Base-by-base conservation (phyloP, 2,113 vertebrate genomes). In the Benitochromis conjunctus region DNA sequence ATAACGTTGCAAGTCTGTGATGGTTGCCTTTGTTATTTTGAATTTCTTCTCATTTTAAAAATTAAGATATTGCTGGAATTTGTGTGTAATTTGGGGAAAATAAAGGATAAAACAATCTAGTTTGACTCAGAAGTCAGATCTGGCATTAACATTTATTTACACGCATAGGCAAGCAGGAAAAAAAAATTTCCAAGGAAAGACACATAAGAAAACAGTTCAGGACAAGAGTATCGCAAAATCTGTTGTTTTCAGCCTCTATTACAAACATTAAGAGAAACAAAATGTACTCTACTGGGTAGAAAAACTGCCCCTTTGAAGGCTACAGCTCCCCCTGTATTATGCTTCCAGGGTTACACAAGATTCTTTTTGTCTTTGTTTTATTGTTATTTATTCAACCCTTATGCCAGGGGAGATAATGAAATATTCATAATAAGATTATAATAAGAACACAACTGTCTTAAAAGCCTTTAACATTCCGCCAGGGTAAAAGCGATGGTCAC, bases 381-480 rank as follows among this genome's bases (percentile, higher is more conserved):
- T 76, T 76, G 4, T 0, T 53, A 76, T 76, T 53, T 76, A 53
- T 76, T 76, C 69, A 53, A 76, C 46, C 46, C 6, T 31, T 51
- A 19, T 76, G 10, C 10, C 26, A 76, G 2, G 16, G 24, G 16
- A 76, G 46, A 76, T 12, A 31, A 76, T 31, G 9, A n/a, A 76
- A 76, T n/a, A 76, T 31, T 76, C 18, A 76, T 51, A 51, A 76
- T 46, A 46, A 7, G 66, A 71, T 71, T 46, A 46, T 18, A 46
- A 19, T 19, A 76, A 31, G 71, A 51, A 51, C 16, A 19, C 6
- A 76, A 12, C 6, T 11, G 69, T 12, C 18, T 76, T 29, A 51
- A 51, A 76, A 19, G 0, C 69, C 24, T 51, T 76, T 51, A 76
- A 51, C 16, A 31, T 12, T 18, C 0, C 1, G 0, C 69, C 46